Evolutionary conservation across 2,888 invertebrate species (phyloP), one percentile per base, ranked within the genome.

Genomic region (Conchocele bisecta): DNA sequence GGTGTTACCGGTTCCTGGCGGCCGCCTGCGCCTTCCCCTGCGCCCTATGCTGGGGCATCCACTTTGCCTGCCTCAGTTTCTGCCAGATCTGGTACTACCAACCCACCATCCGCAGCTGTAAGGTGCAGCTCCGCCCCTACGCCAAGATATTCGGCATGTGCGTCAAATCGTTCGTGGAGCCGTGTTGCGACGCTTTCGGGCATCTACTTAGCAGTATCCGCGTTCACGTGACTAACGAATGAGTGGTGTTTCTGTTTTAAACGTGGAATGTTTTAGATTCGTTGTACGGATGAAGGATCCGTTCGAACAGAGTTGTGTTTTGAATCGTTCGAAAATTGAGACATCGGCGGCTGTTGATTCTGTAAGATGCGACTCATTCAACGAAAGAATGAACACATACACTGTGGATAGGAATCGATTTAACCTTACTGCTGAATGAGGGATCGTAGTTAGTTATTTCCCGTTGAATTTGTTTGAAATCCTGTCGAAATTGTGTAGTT

Each of bases 1-100:
- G 95, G 89, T 95, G 95, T 89, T 95, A 95, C 92, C 93, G 93
- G 4, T 89, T 94, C 53, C 92, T 95, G 41, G 93, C 94, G 1
- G 93, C 95, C 53, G 82, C 95, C 24, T 91, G 94, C 7, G 95
- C 94, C 0, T 94, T 95, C 5, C 92, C 94, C 17, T 92, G 94
- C 59, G 94, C 95, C 0, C 91, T 95, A 70, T 91, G 93, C 76
- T 92, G 94, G 39, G 95, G 84, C 11, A 60, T 80, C 51, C 59
- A 81, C 41, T 84, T 84, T 39, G 83, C 84, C 3, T 78, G 75
- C 81, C 91, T 95, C 13, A 93, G 95, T 5, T 95, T 95, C 88
- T 93, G 68, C 17, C 70, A 75, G 51, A 79, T 84, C 22, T 84
- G 84, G 84, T 73, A 67, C 31, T 66, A 50, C 28, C 75, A 75